These are phyloP conservation scores for Tetragonisca angustula DNA, from an alignment of 2,888 invertebrate species.

Conservation along the genomic window DNA sequence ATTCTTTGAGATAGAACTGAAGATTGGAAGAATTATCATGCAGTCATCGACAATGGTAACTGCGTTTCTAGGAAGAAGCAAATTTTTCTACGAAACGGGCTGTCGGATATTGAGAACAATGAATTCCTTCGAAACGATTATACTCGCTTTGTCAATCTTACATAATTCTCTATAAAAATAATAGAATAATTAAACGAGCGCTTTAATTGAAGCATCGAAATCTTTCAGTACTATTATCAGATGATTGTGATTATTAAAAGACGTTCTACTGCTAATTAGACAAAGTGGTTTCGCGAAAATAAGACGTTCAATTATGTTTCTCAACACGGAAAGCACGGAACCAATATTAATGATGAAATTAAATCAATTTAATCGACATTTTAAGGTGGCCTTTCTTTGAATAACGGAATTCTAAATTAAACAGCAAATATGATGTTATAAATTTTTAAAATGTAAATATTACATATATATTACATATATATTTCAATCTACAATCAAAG, in stretches of 20 bases:
- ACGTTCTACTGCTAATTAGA: conserved; percentile 23
- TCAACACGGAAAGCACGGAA: neutral
- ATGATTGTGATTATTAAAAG: conserved; percentile 26
- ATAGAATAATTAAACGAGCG: neutral
- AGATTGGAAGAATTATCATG: neutral
- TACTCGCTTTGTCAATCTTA: neutral
- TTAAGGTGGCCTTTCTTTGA: neutral
- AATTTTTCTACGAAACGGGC: neutral
- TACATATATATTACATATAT: no score
- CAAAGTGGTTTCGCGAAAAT: conserved; percentile 27
- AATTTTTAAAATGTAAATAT: neutral
- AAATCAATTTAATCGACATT: neutral
- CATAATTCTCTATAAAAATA: neutral
- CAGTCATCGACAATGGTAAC: neutral
- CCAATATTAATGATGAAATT: conserved; percentile 13
- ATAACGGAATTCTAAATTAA: neutral
- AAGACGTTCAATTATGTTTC: conserved; percentile 32
- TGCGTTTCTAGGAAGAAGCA: neutral
- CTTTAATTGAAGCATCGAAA: neutral
- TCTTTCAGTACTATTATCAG: neutral
- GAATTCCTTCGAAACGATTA: neutral
- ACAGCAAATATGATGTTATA: neutral
- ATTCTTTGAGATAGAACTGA: neutral
- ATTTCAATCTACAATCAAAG: no score
- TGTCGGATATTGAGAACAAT: neutral